Base-by-base conservation (phyloP, 2,888 invertebrate genomes). In the Cinara cedri region DNA sequence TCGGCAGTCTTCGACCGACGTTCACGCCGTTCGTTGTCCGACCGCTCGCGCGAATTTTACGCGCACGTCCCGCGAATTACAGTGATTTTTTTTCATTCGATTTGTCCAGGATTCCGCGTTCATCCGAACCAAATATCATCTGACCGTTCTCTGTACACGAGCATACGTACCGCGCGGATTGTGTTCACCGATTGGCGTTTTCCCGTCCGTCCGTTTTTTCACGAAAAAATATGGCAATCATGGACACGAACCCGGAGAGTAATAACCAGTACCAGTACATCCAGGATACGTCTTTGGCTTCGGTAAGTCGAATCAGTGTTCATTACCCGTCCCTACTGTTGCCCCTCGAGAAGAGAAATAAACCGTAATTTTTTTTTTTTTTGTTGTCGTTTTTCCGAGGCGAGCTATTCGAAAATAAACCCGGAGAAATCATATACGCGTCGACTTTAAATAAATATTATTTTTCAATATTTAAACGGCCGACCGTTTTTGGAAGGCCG, bases 201-300 rank as follows among this genome's bases (percentile, higher is more conserved):
- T 51, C 19, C 46, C 6, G 24, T 19, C 49, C 34, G 62, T 21
- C 81, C 81, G 70, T 63, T 78, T 62, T 66, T 34, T 34, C 6
- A n/a, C 6, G 6, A 34, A 34, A 4, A 34, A 75, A 68, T 78
- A 95, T 95, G 95, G 94, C 94, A 89, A 94, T 95, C 87, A 90
- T 95, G 88, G 94, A 95, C 90, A 92, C 93, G 89, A 92, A 72
- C 54, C n/a, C 51, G 57, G 81, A 81, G 21, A 60, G 9, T 10
- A 66, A 76, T 81, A 66, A 76, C 81, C 81, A 82, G 80, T 82
- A 81, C 54, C 81, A 81, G 71, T 82, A 78, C 55, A 81, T 74
- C 55, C 81, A 81, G 72, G 81, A 66, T 57, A 81, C 62, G 16
- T 76, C 70, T 46, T 57, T 78, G 34, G 76, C 76, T 19, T 78